Evolutionary conservation across 2,888 invertebrate species (phyloP).

Genomic region (Amblyjoppa proteus): DNA sequence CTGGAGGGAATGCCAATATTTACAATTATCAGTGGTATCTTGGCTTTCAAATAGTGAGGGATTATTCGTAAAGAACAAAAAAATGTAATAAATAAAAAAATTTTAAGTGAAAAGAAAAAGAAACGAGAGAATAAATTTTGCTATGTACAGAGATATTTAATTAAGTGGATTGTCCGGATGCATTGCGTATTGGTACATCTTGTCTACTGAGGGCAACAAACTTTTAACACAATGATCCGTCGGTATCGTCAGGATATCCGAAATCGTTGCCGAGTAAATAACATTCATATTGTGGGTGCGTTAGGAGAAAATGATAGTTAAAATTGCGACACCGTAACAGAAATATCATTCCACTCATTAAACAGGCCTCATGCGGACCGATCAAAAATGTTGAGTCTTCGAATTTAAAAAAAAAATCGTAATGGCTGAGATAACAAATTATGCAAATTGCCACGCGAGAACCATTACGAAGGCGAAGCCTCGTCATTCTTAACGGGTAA

Average conservation of each 20-base stretch:
- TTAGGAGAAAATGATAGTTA: conserved; percentile 3
- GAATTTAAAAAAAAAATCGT: neutral
- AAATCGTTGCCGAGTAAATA: neutral
- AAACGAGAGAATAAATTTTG: conserved; percentile 11
- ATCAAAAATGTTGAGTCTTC: neutral
- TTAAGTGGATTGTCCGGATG: conserved; percentile 12
- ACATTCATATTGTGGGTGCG: conserved; percentile 1
- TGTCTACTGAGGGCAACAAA: conserved; percentile 36
- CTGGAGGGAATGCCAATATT: conserved; percentile 5
- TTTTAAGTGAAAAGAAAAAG: neutral
- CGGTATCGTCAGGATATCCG: neutral
- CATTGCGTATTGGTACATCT: conserved; percentile 63
- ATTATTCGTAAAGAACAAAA: neutral
- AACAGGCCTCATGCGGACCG: neutral
- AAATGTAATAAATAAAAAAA: too few relatives aligned
- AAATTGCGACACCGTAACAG: neutral
- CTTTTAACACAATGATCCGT: neutral
- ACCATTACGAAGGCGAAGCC: neutral
- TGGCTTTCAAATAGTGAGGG: neutral
- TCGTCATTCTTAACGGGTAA: neutral
- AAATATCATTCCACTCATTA: neutral
- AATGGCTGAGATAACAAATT: neutral
- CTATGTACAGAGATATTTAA: conserved; percentile 35
- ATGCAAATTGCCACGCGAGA: neutral
- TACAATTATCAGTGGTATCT: conserved; percentile 30